Evolutionary conservation across 2,888 invertebrate species (phyloP).

Genomic region (Creontiades dilutus): DNA sequence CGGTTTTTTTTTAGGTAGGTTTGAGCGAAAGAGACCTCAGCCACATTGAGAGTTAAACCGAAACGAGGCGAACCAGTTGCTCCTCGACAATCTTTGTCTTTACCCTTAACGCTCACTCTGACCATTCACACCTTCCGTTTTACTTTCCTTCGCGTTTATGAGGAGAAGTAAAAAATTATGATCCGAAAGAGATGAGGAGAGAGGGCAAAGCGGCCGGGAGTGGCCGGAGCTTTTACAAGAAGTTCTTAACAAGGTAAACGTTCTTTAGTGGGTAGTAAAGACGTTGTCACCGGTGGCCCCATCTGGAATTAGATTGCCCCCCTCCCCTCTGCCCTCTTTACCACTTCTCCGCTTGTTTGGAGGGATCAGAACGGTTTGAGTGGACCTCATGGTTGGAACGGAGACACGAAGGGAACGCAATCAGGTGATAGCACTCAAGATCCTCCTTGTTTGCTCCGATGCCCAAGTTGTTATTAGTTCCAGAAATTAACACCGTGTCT

Average conservation of each 20-base stretch:
- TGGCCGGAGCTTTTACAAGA: conserved; percentile 45
- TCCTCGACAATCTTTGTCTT: background rate
- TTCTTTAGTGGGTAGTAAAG: conserved; percentile 60
- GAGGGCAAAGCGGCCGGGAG: background rate
- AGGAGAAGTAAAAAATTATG: conserved; percentile 25
- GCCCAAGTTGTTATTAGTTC: conserved; percentile 8
- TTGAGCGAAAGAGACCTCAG: background rate
- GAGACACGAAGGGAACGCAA: conserved; percentile 21
- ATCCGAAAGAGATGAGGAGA: conserved; percentile 3
- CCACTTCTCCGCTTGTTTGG: background rate
- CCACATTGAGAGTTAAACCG: background rate
- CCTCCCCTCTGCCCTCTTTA: background rate
- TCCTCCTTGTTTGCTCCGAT: conserved; percentile 26
- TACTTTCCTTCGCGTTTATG: background rate
- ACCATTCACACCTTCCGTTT: conserved; percentile 8
- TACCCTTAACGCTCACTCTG: background rate
- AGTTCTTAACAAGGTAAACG: conserved; percentile 61
- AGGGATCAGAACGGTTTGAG: conserved; percentile 29
- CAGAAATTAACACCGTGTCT: conserved; percentile 14
- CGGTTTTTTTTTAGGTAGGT: background rate
- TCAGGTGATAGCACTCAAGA: conserved; percentile 51
- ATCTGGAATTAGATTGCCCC: conserved; percentile 48
- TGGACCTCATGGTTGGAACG: background rate
- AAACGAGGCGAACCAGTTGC: conserved; percentile 25
- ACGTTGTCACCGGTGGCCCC: conserved; percentile 60